Evolutionary conservation across 1,140 invertebrate genomes (phyloP).

Genomic region (Meloidogyne exigua): DNA sequence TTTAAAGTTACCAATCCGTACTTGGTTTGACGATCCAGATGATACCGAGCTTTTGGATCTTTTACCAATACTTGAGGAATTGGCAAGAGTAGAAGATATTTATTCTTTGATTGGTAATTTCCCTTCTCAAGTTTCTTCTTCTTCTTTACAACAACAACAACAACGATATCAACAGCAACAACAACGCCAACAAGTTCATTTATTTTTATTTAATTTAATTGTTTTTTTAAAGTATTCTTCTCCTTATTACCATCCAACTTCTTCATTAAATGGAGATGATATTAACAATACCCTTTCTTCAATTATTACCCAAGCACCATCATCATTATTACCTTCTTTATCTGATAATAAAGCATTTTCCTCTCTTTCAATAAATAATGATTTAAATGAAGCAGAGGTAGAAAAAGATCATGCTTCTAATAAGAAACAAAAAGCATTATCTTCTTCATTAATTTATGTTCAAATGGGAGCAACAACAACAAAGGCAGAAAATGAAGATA

Average conservation of each 20-base stretch:
- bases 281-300: neutral
- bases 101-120: conserved; percentile 35
- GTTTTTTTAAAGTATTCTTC: neutral
- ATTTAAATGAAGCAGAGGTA: neutral
- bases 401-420: neutral
- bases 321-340: neutral
- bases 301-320: neutral
- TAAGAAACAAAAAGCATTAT: neutral
- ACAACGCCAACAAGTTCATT: neutral
- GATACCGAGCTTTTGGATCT: conserved; percentile 89
- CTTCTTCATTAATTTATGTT: conserved; percentile 2
- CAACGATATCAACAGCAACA: neutral
- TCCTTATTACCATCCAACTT: neutral
- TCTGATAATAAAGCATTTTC: neutral
- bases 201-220: neutral
- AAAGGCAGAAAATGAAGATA: neutral
- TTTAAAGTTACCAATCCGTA: conserved; percentile 84
- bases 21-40: conserved; percentile 95
- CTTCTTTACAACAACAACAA: neutral
- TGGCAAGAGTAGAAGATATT: conserved; percentile 71
- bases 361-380: neutral
- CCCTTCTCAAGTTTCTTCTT: neutral
- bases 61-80: conserved; percentile 90
- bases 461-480: no score
- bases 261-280: neutral